Percentiles rank a stretch among this genome's conserved stretches.
Conservation (phyloP, 1,140 invertebrate genomes). For the Plutomurus gul region DNA sequence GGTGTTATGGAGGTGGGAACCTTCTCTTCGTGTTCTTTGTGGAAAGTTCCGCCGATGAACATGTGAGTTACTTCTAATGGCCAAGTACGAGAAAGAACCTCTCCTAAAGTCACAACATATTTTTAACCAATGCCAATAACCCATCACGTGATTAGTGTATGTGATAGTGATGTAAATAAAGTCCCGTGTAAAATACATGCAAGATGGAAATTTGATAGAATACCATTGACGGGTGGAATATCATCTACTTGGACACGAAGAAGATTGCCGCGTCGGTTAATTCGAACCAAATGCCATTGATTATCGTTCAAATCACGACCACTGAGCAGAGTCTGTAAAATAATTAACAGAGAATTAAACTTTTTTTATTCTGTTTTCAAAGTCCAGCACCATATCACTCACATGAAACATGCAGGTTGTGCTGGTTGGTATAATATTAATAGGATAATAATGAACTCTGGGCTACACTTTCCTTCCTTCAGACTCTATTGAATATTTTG, state of each 20-base stretch:
- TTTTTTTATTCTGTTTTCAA: no score
- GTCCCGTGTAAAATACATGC: no score
- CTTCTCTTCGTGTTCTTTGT: conserved; percentile 36
- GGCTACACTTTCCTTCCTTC: no score
- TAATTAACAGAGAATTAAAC: background rate
- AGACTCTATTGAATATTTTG: no score
- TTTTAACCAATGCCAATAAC: no score
- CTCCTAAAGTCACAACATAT: no score
- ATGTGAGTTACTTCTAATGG: conserved; percentile 37
- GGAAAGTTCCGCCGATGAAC: conserved; percentile 40
- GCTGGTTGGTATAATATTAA: no score
- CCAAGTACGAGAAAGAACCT: conserved; percentile 37
- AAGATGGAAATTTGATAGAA: conserved; percentile 58
- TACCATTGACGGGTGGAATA: conserved; percentile 79
- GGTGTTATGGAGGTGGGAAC: conserved; percentile 21
- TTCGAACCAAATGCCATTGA: conserved; percentile 88
- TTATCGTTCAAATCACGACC: conserved; percentile 88
- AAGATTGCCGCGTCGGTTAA: conserved; percentile 79
- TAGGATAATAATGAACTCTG: no score
- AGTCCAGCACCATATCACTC: no score
- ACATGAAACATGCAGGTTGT: no score
- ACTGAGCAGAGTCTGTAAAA: conserved; percentile 24
- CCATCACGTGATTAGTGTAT: no score
- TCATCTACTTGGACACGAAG: conserved; percentile 85
- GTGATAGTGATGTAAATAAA: no score